phyloP scores from a whole-genome alignment of 2,113 vertebrate species.

The Rattus norvegicus region DNA sequence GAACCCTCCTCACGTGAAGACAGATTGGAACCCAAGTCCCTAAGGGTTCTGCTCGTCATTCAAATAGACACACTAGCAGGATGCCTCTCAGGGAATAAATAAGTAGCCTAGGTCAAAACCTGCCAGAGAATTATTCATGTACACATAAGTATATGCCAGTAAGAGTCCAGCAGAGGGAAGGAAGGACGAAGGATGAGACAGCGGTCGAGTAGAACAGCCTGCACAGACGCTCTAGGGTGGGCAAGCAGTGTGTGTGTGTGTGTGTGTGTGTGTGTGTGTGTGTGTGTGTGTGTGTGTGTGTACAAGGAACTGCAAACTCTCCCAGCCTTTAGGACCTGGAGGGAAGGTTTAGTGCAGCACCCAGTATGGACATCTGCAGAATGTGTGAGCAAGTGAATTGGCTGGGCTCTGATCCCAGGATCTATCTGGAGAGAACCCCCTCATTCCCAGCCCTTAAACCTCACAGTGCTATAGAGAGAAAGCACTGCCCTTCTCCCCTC shows the following conservation, averaged over 20 bases:
- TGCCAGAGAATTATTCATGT: background rate
- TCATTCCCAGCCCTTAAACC: background rate
- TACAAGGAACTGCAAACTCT: background rate
- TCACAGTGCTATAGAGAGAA: background rate
- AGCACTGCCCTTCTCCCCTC: slow-evolving; percentile 5
- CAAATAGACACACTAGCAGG: background rate
- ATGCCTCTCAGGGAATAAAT: background rate
- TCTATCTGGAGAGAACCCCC: background rate
- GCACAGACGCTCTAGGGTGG: background rate
- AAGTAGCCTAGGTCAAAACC: background rate
- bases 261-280: too few relatives aligned
- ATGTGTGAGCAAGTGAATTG: fast-evolving
- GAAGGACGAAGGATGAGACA: background rate
- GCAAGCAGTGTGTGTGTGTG: background rate
- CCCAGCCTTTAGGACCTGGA: background rate
- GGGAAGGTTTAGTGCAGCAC: background rate
- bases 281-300: background rate
- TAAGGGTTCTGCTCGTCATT: background rate
- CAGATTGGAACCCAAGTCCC: background rate
- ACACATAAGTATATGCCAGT: background rate
- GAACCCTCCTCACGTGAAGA: background rate
- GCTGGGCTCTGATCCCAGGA: background rate
- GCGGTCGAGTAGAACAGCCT: background rate
- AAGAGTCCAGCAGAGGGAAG: slow-evolving; percentile 2
- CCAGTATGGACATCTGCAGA: background rate